Conservation (phyloP, 2,888 invertebrate species). For the Nudaria mundana region DNA sequence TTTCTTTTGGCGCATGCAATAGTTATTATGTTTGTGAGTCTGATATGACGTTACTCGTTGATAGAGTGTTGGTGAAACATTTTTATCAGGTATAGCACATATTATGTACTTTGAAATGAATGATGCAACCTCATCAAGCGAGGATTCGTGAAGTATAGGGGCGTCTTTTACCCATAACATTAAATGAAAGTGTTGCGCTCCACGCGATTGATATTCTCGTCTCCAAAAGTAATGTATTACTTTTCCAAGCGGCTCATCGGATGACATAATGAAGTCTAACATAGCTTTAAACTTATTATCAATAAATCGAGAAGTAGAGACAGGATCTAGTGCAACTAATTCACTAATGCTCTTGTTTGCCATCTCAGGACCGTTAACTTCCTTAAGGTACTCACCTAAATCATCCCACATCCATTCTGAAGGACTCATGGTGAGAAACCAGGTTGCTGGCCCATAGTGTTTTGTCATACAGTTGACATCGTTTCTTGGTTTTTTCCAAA, state of each 20-base stretch:
- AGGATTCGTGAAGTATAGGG: background rate
- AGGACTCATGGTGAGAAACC: background rate
- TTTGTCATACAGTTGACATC: background rate
- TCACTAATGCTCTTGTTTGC: background rate
- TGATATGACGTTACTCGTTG: background rate
- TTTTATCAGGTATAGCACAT: background rate
- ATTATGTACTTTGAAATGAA: background rate
- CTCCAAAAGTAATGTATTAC: slow-evolving; percentile 1
- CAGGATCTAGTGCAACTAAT: background rate
- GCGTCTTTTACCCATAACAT: slow-evolving; percentile 1
- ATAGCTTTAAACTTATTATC: background rate
- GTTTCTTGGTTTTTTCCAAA: background rate
- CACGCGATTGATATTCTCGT: background rate
- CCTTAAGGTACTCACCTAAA: background rate
- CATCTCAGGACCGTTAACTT: background rate
- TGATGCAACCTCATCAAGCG: background rate
- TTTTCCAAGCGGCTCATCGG: background rate
- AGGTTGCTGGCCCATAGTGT: background rate
- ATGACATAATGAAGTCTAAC: background rate
- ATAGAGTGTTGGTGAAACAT: background rate
- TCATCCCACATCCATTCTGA: background rate
- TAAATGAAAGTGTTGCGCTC: background rate
- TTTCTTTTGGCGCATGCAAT: background rate
- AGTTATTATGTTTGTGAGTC: background rate
- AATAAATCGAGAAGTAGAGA: background rate